These are phyloP conservation scores for Chionomys nivalis DNA, from an alignment of 2,113 vertebrate species.

Conservation along the genomic window DNA sequence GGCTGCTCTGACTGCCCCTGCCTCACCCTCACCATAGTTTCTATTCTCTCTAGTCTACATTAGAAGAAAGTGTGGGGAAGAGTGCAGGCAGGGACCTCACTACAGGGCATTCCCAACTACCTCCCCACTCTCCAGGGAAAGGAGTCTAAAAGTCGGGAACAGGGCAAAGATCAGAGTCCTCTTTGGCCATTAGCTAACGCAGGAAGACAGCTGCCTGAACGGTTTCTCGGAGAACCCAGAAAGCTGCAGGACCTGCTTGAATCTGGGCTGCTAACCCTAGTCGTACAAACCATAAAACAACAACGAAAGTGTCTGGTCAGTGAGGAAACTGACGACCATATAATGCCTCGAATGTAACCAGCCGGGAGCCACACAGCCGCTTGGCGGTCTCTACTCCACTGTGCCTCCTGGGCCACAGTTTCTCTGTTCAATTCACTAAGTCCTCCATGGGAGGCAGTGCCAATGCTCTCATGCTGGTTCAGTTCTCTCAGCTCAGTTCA, in stretches of 20 bases:
- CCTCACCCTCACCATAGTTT: neutral
- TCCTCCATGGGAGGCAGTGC: neutral
- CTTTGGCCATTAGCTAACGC: slow-evolving; percentile 69
- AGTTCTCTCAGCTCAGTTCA: neutral
- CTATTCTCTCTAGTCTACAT: neutral
- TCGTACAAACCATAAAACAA: neutral
- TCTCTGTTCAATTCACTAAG: neutral
- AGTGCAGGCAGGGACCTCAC: neutral
- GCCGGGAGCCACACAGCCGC: neutral
- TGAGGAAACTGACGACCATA: neutral
- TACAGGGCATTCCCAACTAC: neutral
- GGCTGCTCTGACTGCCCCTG: neutral
- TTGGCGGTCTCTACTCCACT: neutral
- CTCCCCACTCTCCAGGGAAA: slow-evolving; percentile 1
- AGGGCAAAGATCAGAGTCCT: slow-evolving; percentile 70
- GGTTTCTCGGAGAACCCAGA: neutral
- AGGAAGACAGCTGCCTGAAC: slow-evolving; percentile 9
- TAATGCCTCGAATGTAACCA: neutral
- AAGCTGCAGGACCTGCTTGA: neutral
- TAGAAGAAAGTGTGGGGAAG: neutral
- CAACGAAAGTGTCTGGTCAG: neutral
- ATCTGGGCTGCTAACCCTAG: neutral
- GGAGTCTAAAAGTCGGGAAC: neutral
- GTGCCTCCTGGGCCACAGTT: neutral
- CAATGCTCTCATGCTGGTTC: neutral